These are phyloP conservation scores for Melanargia galathea DNA, from an alignment of 2,888 invertebrate genomes.

Conservation along the genomic window DNA sequence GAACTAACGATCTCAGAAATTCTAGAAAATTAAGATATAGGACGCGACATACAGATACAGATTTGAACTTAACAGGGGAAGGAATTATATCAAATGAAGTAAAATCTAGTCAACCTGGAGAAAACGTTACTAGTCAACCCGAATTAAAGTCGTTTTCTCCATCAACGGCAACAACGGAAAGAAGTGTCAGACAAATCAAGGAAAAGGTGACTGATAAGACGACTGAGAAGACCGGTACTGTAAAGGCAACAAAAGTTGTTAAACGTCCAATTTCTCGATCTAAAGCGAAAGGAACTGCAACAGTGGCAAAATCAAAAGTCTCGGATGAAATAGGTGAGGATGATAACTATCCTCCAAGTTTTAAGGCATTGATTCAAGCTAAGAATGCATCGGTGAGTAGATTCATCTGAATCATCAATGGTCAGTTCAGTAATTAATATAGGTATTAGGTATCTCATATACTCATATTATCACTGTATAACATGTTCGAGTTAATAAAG, in stretches of 20 bases:
- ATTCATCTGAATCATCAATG: constrained; percentile 31
- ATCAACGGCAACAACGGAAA: constrained; percentile 47
- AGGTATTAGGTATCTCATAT: constrained; percentile 34
- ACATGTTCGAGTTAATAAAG: constrained; percentile 39
- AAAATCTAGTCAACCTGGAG: constrained; percentile 69
- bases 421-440: constrained; percentile 31
- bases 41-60: constrained; percentile 62
- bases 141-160: constrained; percentile 54
- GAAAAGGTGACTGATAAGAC: constrained; percentile 55
- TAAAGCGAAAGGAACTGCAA: constrained; percentile 52
- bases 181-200: constrained; percentile 47
- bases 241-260: constrained; percentile 60
- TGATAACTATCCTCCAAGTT: constrained; percentile 85
- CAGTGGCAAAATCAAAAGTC: constrained; percentile 49
- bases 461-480: constrained; percentile 35
- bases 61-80: constrained; percentile 70
- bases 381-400: constrained; percentile 79
- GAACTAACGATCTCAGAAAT: constrained; percentile 57
- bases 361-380: constrained; percentile 84
- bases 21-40: constrained; percentile 67
- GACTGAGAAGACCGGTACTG: constrained; percentile 54
- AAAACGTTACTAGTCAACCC: constrained; percentile 64
- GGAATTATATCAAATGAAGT: constrained; percentile 62
- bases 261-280: constrained; percentile 60
- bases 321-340: constrained; percentile 82